Conservation (phyloP, 2,113 vertebrate species). For the Pipa parva region DNA sequence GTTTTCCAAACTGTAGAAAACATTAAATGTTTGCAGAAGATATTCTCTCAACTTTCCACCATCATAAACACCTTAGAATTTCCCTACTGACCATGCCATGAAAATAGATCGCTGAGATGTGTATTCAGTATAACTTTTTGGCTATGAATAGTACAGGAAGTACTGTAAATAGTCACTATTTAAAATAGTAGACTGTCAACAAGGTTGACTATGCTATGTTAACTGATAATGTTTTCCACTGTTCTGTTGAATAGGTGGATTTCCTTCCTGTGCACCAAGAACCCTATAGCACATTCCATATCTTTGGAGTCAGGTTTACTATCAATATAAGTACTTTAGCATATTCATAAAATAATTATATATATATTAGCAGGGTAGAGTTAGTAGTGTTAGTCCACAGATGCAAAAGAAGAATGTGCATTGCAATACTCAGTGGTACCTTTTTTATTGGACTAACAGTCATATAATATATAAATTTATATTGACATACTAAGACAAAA, state of each 20-base stretch:
- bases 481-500: no score
- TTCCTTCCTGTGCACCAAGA: constrained; percentile 3
- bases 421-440: no score
- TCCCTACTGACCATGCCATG: constrained; percentile 10
- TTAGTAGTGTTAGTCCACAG: no score
- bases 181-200: constrained; percentile 35
- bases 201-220: constrained; percentile 32
- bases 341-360: constrained; percentile 13
- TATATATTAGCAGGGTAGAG: no score
- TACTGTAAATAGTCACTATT: constrained; percentile 34
- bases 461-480: no score
- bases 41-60: constrained; percentile 22
- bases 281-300: no score
- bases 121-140: constrained; percentile 20
- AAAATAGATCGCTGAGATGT: constrained; percentile 19
- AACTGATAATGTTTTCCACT: constrained; percentile 33
- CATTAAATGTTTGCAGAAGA: constrained; percentile 33
- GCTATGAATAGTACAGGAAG: constrained; percentile 37
- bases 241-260: constrained; percentile 1
- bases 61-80: constrained; percentile 28
- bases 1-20: constrained; percentile 6
- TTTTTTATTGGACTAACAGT: no score
- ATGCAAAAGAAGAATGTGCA: no score
- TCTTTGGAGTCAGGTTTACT: no score
- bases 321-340: background rate